phyloP scores from a whole-genome alignment of 2,113 vertebrate genomes.

The Chunga burmeisteri region DNA sequence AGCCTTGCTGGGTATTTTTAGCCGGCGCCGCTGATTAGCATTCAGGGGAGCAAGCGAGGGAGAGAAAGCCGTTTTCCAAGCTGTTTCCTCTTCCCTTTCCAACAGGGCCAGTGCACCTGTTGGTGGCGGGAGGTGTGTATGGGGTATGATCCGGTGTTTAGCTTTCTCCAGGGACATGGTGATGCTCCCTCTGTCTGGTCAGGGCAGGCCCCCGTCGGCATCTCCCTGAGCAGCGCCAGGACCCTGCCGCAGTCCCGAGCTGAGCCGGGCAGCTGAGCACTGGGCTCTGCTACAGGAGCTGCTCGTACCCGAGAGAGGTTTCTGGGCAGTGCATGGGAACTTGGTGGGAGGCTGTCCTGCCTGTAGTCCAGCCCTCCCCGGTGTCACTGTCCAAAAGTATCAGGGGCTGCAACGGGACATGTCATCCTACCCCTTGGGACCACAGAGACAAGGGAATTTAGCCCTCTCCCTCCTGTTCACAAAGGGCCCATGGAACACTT shows the following conservation, averaged over 20 bases:
- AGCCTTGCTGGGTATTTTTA: slow-evolving; percentile 50
- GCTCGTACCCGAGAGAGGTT: fast-evolving
- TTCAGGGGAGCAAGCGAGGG: slow-evolving; percentile 9
- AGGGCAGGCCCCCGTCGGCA: not conserved
- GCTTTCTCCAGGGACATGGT: not conserved
- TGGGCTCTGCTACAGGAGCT: not conserved
- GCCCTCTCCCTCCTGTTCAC: not conserved
- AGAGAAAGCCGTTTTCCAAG: not conserved
- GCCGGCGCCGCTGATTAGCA: slow-evolving; percentile 27
- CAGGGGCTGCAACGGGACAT: fast-evolving
- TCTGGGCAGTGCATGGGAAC: not conserved
- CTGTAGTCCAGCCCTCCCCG: fast-evolving
- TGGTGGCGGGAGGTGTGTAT: not conserved
- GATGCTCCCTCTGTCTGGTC: too few species aligned
- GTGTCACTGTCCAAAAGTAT: fast-evolving
- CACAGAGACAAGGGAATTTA: not conserved
- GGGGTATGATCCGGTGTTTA: not conserved
- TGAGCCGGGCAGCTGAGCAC: too few species aligned
- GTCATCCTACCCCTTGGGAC: not conserved
- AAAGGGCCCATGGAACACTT: too few species aligned
- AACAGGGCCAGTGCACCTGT: not conserved
- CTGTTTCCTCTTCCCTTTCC: not conserved
- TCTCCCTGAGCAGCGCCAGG: not conserved
- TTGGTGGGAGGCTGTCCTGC: not conserved
- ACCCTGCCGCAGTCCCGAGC: not conserved